Evolutionary conservation across 2,797 vertebrate genomes (phyloP), one percentile per base, ranked within the genome.

Genomic region (Pseudopleuronectes americanus): DNA sequence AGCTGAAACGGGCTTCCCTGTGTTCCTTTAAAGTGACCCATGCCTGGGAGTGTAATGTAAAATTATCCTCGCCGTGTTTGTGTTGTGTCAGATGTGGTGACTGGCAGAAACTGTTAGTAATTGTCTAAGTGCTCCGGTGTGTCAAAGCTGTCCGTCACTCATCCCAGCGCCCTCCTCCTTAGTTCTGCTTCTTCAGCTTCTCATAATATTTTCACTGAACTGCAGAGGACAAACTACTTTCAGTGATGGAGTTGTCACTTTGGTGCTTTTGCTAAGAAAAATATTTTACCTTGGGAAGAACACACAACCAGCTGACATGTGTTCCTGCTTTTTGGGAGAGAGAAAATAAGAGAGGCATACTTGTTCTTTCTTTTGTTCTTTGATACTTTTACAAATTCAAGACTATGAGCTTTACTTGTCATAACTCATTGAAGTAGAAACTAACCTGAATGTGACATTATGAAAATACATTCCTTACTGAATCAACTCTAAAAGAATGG

Each of bases 71-170:
- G 72, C 81, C 54, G 70, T 94, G 93, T 95, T 95, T 94, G 92
- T 90, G 84, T 94, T 94, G 90, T 93, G 93, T 95, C 94, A 94
- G 92, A 93, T 93, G 93, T 93, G 93, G 94, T 94, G 94, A 93
- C 93, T 94, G 92, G 92, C 93, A 94, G 90, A 94, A 94, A 94
- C 91, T 89, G 91, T 92, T 94, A 91, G 93, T 95, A 95, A 95
- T 94, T 94, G 94, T 94, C 90, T 94, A 94, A 94, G 93, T 94
- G 93, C 92, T 94, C 92, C 90, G 86, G 91, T 92, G 90, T 95
- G 93, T 94, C 94, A 93, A 77, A 95, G 92, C 93, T 95, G 95
- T 95, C 94, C 88, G 91, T 95, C 95, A 95, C 83, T 91, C 91
- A 91, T 90, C 86, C 86, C 82, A 31, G 68, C 87, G 87, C 89